Evolutionary conservation across 2,888 invertebrate genomes (phyloP).

Genomic region (Epirrhoe alternata): DNA sequence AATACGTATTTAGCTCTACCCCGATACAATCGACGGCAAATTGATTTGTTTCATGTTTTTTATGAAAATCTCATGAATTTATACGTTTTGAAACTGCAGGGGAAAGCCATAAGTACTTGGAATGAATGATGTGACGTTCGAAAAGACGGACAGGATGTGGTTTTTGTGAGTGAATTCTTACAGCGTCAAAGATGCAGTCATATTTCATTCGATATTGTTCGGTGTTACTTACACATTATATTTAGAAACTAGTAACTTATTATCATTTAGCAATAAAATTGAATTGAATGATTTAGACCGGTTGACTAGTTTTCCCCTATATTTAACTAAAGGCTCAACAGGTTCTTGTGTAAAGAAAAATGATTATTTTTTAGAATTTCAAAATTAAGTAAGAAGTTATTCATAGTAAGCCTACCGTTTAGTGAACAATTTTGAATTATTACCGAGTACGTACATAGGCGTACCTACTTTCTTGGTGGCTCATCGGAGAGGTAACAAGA

Average conservation of each 20-base stretch:
- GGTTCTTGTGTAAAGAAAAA: not conserved
- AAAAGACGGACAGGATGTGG: conserved; percentile 35
- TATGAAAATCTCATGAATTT: conserved; percentile 40
- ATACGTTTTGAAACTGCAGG: conserved; percentile 38
- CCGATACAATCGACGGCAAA: conserved; percentile 35
- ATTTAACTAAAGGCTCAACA: not conserved
- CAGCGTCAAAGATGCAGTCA: conserved; percentile 18
- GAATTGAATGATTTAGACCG: too few species aligned
- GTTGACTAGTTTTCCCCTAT: too few species aligned
- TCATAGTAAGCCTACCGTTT: conserved; percentile 1
- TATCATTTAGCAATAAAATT: too few species aligned
- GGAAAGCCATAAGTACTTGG: conserved; percentile 36
- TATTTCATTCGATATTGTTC: not conserved
- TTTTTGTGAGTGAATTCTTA: conserved; percentile 34
- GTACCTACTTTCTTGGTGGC: conserved; percentile 36
- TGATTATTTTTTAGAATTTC: too few species aligned
- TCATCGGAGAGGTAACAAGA: conserved; percentile 56
- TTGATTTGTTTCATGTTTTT: conserved; percentile 48
- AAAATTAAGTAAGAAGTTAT: not conserved
- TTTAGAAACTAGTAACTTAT: too few species aligned
- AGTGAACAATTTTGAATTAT: conserved; percentile 6
- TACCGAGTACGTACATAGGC: conserved; percentile 19
- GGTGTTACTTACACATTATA: not conserved
- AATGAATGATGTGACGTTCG: conserved; percentile 34
- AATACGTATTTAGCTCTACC: conserved; percentile 28